Evolutionary conservation across 2,888 invertebrate species (phyloP), one percentile per base, ranked within the genome.

Genomic region (Phanerotoma sp.): DNA sequence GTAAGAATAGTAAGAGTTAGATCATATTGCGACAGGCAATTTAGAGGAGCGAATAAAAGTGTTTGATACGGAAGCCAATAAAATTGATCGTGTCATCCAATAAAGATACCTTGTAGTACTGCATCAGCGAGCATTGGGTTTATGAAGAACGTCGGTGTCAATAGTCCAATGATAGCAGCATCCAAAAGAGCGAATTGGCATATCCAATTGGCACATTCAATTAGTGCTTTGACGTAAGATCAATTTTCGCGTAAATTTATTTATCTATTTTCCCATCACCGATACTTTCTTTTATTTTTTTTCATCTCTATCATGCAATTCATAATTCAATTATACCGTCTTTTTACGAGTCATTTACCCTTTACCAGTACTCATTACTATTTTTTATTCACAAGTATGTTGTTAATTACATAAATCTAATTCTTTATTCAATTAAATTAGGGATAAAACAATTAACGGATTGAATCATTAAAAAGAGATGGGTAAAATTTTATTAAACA

Each of bases 21-120:
- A 38, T 38, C 16, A 38, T n/a, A n/a, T n/a, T n/a, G n/a, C 11
- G 20, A 38, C 11, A 16, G 20, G 20, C 20, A 38, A 16, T 25
- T 25, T 25, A 38, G 20, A 35, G 13, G 13, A 35, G 16, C 13
- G 16, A 35, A n/a, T n/a, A n/a, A n/a, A 7, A n/a, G 38, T 20
- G 38, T 18, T 38, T 18, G n/a, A 28, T 6, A 32, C 16, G 18
- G 37, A 50, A 50, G 49, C 45, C 30, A 44, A 16, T 48, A 32
- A 38, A 38, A 38, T 38, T 38, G 16, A 28, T 49, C 32, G 37
- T 16, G 30, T 21, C 45, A 48, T 37, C 45, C 38, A 56, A 54
- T 54, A 55, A 54, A 62, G 50, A 59, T 73, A 74, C 73, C 73
- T 73, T 71, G 61, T 64, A 58, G 64, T 65, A 71, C 71, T 71